Evolutionary conservation across 2,797 vertebrate species (phyloP), one percentile per base, ranked within the genome.

Genomic region (Hyperoplus lanceolatus): DNA sequence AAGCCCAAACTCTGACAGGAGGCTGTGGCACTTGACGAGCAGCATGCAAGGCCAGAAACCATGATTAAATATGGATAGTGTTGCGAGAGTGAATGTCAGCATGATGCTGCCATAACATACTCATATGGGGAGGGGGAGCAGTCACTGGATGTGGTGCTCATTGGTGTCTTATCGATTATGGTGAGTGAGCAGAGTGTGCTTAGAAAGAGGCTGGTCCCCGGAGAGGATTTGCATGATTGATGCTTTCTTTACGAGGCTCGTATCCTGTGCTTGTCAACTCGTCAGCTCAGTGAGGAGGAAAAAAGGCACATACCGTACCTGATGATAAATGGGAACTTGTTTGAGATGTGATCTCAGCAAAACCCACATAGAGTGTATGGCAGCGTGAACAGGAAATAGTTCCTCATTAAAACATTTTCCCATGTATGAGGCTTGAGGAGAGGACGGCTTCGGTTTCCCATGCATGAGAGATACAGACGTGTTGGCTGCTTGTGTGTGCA

Each of bases 11-110:
- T 90, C 87, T 91, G 90, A 92, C 91, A 93, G 87, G 78, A 92
- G 84, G 86, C 88, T 81, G 85, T 89, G 74, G 85, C 84, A 87
- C 92, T 93, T 91, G 90, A 93, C 42, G 86, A 92, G 91, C 90
- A 73, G 86, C 84, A 70, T 29, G 84, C 57, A n/a, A 84, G 87
- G 76, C 90, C 87, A 90, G 87, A 91, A 89, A 91, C 83, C 70
- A 5, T 84, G 85, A 91, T 93, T 94, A 93, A 94, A 94, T 92
- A 93, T 94, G 86, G 82, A 94, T 92, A 93, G 81, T 81, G 82
- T 81, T 88, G 89, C 42, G 53, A 66, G 79, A 85, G 86, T 83
- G 81, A 80, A 81, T 85, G 85, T 90, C 89, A 86, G 87, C 80
- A 71, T 82, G 84, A 80, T 89, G 85, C 81, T 91, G 76, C 88